Evolutionary conservation across 2,888 invertebrate genomes (phyloP), one percentile per base, ranked within the genome.

Genomic region (Eupithecia insigniata): DNA sequence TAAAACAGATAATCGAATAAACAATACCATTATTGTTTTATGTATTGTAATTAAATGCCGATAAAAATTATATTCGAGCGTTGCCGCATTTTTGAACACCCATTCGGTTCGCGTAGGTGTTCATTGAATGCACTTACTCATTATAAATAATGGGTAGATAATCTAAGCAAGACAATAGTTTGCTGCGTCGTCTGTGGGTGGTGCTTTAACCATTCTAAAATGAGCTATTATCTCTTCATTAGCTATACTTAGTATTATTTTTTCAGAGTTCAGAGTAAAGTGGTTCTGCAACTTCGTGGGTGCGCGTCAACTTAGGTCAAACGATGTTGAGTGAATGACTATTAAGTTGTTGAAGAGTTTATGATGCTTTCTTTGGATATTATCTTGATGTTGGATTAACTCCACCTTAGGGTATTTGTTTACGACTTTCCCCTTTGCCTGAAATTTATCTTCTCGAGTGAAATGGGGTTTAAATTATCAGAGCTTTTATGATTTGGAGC

Each of bases 71-170:
- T 55, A 67, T 70, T 70, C 67, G 66, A 67, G 62, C 43, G 66
- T 60, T 71, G 75, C 75, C 61, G 73, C 77, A 79, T 78, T 79
- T 78, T 78, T 74, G 66, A 70, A 79, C 71, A 77, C 78, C 67
- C 78, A 78, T 79, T 79, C 71, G 67, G 71, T 68, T 71, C 58
- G 71, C 86, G 92, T 92, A 88, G 92, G 92, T 82, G 90, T 87
- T 76, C 78, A 80, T 81, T 86, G 85, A 87, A 87, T 85, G 87
- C 85, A 86, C 85, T 85, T 79, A 87, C 87, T 89, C 89, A 90
- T 92, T 91, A 90, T 90, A 91, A 92, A 89, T 92, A 91, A 92
- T 91, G 88, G 87, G 80, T 82, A 89, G 91, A 91, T 90, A 90
- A 90, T 87, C 84, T 81, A 75, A 79, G 79, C 82, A 83, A 91